These are phyloP conservation scores for Ectobius pallidus DNA, from an alignment of 2,888 invertebrate species.

Conservation along the genomic window DNA sequence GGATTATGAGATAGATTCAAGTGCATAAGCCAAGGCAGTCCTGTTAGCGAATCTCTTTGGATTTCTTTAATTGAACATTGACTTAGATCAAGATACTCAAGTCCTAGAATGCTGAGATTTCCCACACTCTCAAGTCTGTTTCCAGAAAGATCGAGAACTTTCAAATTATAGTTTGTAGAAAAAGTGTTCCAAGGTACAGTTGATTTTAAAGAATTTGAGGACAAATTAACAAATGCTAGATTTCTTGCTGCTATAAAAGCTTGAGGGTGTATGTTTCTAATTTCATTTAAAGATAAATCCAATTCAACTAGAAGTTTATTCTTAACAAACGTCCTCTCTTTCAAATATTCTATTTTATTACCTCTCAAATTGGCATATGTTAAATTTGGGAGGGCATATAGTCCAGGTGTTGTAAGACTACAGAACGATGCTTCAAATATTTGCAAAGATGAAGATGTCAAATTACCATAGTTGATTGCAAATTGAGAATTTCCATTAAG, in stretches of 20 bases:
- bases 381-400: conserved; percentile 23
- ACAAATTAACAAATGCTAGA: conserved; percentile 30
- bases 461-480: background rate
- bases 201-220: conserved; percentile 26
- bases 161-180: conserved; percentile 52
- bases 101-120: conserved; percentile 43
- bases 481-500: conserved; percentile 18
- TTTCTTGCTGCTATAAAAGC: conserved; percentile 16
- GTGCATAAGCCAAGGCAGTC: conserved; percentile 9
- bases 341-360: conserved; percentile 32
- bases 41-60: background rate
- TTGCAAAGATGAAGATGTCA: conserved; percentile 28
- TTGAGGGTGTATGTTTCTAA: conserved; percentile 12
- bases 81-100: conserved; percentile 25
- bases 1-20: conserved; percentile 30
- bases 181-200: conserved; percentile 23
- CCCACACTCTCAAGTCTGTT: conserved; percentile 65
- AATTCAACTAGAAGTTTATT: conserved; percentile 25
- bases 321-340: background rate
- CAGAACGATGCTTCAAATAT: conserved; percentile 30
- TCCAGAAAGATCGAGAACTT: conserved; percentile 66
- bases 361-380: conserved; percentile 24
- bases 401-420: conserved; percentile 25
- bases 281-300: conserved; percentile 31
- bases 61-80: conserved; percentile 19